Conservation (phyloP, 2,113 vertebrate species). For the Brachypteracias leptosomus region DNA sequence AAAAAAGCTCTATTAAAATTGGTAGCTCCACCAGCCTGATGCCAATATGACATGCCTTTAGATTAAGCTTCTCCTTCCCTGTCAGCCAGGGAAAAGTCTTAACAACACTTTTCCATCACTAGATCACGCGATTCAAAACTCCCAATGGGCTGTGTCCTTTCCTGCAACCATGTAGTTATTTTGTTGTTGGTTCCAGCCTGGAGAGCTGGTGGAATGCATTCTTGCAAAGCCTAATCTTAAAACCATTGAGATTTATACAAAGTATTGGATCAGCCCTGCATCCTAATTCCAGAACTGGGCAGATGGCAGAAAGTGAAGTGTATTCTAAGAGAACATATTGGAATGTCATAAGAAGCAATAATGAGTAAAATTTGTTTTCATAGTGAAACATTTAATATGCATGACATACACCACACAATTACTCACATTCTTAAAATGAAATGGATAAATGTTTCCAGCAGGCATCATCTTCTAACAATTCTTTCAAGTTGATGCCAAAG, state of each 20-base stretch:
- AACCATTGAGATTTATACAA: not conserved
- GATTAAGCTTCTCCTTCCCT: not conserved
- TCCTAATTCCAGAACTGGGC: conserved; percentile 17
- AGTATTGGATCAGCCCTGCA: not conserved
- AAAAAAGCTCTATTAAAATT: not conserved
- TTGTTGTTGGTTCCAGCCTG: not conserved
- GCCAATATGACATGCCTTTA: not conserved
- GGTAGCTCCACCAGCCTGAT: not conserved
- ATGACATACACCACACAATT: conserved; percentile 23
- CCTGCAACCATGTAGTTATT: conserved; percentile 5
- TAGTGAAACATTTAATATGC: conserved; percentile 51
- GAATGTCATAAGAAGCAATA: conserved; percentile 38
- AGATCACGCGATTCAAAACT: not conserved
- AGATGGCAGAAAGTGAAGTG: not conserved
- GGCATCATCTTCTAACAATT: conserved; percentile 49
- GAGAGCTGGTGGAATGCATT: conserved; percentile 23
- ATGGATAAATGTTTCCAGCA: conserved; percentile 59
- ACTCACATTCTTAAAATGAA: conserved; percentile 62
- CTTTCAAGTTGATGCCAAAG: conserved; percentile 55
- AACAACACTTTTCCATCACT: not conserved
- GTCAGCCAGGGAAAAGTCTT: not conserved
- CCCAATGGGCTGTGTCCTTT: not conserved
- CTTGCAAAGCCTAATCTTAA: conserved; percentile 21
- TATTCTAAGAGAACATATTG: conserved; percentile 8
- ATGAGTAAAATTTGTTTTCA: conserved; percentile 44